Base-by-base conservation (phyloP, 1,140 invertebrate genomes). In the Pseudoatta argentina region DNA sequence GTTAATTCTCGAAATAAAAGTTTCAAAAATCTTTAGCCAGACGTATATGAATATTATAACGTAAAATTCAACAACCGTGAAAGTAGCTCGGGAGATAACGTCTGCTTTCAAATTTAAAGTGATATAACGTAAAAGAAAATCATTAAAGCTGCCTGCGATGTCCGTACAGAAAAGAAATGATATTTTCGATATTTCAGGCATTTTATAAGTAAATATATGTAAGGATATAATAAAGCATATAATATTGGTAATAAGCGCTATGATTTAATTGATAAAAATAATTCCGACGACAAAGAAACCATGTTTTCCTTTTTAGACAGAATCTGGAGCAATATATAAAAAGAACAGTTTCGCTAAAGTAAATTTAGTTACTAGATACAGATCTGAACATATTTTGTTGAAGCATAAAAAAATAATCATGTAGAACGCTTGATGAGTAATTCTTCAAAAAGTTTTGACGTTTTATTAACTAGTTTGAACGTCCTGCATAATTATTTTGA, bases 41-140 rank as follows among this genome's bases (percentile, higher is more conserved):
- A 79, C 14, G 8, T 69, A 81, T 57, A 81, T 69, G 21, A 48
- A 69, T 69, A 53, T n/a, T 69, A 48, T 81, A 81, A 81, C 77
- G 39, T 81, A 69, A 81, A 81, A 81, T 81, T 69, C 77, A 81
- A 81, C 30, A 64, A 69, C 63, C 77, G 64, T 69, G n/a, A 69
- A 64, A 81, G 21, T 57, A 14, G 30, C 34, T 81, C 48, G n/a
- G 55, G n/a, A 69, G 77, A 81, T 55, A 69, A 21, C 61, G 30
- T 69, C 30, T 79, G 18, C 14, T 3, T 55, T 55, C n/a, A 24
- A 48, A 81, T 81, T 81, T 53, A 39, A 79, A 67, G 24, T 55
- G 48, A 55, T 69, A 57, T 48, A 77, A 64, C n/a, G 30, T 63
- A 79, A 69, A 55, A 18, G 55, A 79, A 81, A 55, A 39, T 30